phyloP scores from a whole-genome alignment of 1,140 invertebrate species.

The Venustaconcha ellipsiformis region DNA sequence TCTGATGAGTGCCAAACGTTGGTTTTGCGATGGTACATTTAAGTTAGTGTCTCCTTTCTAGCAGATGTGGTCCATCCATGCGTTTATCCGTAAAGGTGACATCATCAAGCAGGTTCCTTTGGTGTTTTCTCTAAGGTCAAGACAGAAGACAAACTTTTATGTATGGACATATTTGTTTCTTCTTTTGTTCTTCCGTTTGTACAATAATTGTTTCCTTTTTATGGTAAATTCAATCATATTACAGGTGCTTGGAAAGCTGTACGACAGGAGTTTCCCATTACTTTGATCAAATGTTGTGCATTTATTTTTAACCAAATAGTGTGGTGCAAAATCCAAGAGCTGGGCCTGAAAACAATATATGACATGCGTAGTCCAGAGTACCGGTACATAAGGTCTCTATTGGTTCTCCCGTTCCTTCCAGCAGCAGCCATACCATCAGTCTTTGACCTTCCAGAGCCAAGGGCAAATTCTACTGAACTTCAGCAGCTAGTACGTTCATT shows the following conservation, averaged over 20 bases:
- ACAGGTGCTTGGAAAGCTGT: background rate
- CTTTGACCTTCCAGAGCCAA: background rate
- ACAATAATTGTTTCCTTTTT: background rate
- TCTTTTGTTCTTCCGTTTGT: background rate
- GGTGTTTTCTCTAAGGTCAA: conserved; percentile 19
- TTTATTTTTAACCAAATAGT: background rate
- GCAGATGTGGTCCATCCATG: conserved; percentile 12
- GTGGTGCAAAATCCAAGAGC: background rate
- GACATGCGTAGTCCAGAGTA: background rate
- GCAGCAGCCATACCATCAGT: background rate
- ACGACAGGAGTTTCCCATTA: background rate
- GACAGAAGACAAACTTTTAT: conserved; percentile 10
- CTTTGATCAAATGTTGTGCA: background rate
- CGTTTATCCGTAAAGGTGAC: conserved; percentile 13
- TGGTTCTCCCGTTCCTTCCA: conserved; percentile 3
- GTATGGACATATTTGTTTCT: background rate
- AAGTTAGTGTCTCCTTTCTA: background rate
- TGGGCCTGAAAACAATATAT: background rate
- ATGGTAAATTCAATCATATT: background rate
- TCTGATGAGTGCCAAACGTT: background rate
- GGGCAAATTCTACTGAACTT: background rate
- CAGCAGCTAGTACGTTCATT: conserved; percentile 1
- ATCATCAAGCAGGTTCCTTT: conserved; percentile 24
- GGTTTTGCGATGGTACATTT: background rate
- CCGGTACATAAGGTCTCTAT: background rate